These are phyloP conservation scores for Acridotheres tristis DNA, from an alignment of 2,797 vertebrate species.

Conservation along the genomic window DNA sequence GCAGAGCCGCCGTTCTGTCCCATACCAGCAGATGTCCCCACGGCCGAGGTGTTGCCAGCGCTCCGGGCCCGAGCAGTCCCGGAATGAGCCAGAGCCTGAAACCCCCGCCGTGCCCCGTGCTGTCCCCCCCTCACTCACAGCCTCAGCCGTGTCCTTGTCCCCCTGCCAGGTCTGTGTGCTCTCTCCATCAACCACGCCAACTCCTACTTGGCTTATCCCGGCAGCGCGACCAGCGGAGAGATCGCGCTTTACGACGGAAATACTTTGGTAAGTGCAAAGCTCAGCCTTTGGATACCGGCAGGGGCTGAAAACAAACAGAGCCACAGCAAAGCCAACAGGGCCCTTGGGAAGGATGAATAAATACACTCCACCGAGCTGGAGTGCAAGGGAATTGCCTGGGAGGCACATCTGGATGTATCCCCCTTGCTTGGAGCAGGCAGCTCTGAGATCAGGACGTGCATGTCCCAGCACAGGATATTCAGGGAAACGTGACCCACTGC, in stretches of 20 bases:
- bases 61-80: neutral
- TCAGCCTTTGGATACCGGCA: constrained; percentile 18
- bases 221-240: constrained; percentile 88
- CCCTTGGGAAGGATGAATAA: constrained; percentile 45
- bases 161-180: constrained; percentile 87
- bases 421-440: neutral
- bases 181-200: constrained; percentile 93
- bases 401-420: neutral
- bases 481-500: neutral
- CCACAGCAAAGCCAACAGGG: constrained; percentile 11
- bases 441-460: neutral
- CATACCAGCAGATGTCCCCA: constrained; percentile 69
- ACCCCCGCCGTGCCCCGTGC: neutral
- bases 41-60: neutral
- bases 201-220: constrained; percentile 92
- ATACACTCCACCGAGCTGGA: neutral
- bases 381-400: neutral
- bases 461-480: neutral
- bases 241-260: constrained; percentile 91
- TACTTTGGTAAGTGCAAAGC: constrained; percentile 84
- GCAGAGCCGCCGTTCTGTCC: neutral
- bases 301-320: constrained; percentile 56
- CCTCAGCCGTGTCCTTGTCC: neutral
- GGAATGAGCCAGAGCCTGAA: neutral
- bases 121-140: neutral